Conservation (phyloP, 2,797 vertebrate species). For the Gymnothorax reevesii region DNA sequence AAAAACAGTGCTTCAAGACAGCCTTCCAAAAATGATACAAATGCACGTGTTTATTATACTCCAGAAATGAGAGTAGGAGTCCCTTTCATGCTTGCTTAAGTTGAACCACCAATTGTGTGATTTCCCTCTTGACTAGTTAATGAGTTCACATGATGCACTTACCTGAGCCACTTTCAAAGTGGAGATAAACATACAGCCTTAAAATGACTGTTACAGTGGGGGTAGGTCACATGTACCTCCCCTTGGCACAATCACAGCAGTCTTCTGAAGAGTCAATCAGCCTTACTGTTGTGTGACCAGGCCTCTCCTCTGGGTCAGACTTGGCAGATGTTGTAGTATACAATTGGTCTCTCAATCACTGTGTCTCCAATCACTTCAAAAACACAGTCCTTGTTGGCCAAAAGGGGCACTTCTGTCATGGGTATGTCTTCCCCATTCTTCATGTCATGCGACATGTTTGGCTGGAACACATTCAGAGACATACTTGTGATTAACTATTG, state of each 20-base stretch:
- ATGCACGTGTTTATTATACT: not conserved
- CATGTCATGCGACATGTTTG: constrained; percentile 41
- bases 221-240: not conserved
- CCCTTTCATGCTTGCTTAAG: not conserved
- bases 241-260: constrained; percentile 42
- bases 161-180: constrained; percentile 31
- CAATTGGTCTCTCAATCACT: constrained; percentile 59
- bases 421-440: constrained; percentile 58
- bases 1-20: not conserved
- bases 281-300: constrained; percentile 27
- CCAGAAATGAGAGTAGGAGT: not conserved
- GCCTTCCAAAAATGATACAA: not conserved
- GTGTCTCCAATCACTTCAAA: constrained; percentile 65
- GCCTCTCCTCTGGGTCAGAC: constrained; percentile 63
- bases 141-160: not conserved
- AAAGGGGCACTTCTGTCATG: constrained; percentile 64
- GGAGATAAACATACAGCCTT: not conserved
- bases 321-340: constrained; percentile 84
- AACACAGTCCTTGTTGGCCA: constrained; percentile 61
- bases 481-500: not conserved
- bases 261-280: not conserved
- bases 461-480: constrained; percentile 29
- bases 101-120: not conserved
- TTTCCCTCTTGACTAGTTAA: not conserved
- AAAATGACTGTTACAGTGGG: not conserved